These are phyloP conservation scores for Enteromius mattozi DNA, from an alignment of 2,797 vertebrate species.

Conservation along the genomic window DNA sequence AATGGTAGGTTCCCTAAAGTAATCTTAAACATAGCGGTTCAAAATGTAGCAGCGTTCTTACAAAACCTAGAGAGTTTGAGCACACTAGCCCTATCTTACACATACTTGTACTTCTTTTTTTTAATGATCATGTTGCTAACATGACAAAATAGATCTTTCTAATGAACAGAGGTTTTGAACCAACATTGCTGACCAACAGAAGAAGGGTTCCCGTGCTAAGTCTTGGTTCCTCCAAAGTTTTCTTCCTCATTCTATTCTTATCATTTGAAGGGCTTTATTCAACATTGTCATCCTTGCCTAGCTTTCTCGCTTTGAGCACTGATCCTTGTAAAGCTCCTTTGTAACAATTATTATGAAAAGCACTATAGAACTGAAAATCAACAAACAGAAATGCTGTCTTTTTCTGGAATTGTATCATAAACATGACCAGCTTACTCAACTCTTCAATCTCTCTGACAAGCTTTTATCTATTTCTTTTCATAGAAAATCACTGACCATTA, in stretches of 20 bases:
- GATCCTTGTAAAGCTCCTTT: background rate
- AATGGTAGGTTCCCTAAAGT: background rate
- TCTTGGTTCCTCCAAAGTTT: background rate
- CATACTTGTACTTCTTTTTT: background rate
- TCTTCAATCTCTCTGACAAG: background rate
- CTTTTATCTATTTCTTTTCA: background rate
- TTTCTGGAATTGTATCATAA: background rate
- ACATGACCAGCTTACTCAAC: background rate
- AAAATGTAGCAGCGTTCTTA: background rate
- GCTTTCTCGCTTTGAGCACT: background rate
- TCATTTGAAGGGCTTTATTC: background rate
- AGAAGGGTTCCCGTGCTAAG: background rate
- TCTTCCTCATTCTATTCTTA: conserved; percentile 1
- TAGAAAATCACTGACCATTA: background rate
- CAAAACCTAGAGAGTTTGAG: background rate
- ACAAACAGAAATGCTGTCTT: background rate
- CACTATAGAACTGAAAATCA: background rate
- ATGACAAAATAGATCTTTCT: background rate
- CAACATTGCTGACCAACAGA: background rate
- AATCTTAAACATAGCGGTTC: background rate
- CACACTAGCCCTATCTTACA: background rate
- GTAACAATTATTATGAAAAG: background rate
- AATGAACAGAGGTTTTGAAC: background rate
- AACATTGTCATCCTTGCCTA: background rate
- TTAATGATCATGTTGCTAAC: background rate